Evolutionary conservation across 2,888 invertebrate genomes (phyloP).

Genomic region (Ochropleura plecta): DNA sequence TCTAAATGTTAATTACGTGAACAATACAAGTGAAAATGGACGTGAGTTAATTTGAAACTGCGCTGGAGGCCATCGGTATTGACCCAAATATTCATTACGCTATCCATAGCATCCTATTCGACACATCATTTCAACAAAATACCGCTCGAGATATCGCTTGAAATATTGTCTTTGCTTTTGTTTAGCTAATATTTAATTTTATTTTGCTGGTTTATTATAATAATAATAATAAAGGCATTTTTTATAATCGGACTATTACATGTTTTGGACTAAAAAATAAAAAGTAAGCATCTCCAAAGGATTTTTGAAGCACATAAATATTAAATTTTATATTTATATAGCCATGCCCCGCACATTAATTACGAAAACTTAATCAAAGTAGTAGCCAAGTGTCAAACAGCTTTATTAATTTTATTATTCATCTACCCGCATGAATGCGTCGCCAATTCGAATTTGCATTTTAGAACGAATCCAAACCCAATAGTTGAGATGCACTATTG

Average conservation of each 20-base stretch:
- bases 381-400: slow-evolving; percentile 24
- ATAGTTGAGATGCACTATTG: slow-evolving; percentile 53
- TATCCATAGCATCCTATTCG: slow-evolving; percentile 71
- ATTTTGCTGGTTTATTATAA: no score
- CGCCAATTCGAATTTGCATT: slow-evolving; percentile 75
- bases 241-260: no score
- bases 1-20: slow-evolving; percentile 40
- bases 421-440: slow-evolving; percentile 40
- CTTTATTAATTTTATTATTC: slow-evolving; percentile 52
- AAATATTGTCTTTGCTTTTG: slow-evolving; percentile 19
- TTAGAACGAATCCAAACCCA: slow-evolving; percentile 64
- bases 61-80: slow-evolving; percentile 80
- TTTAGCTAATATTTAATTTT: not conserved
- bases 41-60: slow-evolving; percentile 66
- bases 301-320: not conserved
- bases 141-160: slow-evolving; percentile 16
- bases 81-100: slow-evolving; percentile 77
- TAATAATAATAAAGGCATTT: no score
- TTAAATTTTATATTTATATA: not conserved
- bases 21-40: slow-evolving; percentile 62
- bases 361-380: slow-evolving; percentile 35
- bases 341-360: not conserved
- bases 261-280: not conserved
- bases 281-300: not conserved
- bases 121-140: slow-evolving; percentile 58